Conservation (phyloP, 2,888 invertebrate genomes). For the Dastarcus helophoroides region DNA sequence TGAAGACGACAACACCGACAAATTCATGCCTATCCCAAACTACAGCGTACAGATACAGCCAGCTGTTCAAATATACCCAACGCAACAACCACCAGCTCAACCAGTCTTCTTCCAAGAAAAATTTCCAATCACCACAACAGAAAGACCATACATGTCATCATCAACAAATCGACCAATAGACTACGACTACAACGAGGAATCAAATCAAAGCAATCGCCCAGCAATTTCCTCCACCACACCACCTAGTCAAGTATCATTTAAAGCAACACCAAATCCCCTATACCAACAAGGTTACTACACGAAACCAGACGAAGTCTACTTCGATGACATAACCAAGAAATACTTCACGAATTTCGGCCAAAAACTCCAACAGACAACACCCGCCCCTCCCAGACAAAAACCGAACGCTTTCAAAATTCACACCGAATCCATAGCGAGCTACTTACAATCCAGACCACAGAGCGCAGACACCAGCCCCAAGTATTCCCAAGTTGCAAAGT, state of each 20-base stretch:
- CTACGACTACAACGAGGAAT: conserved; percentile 40
- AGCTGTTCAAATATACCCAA: conserved; percentile 18
- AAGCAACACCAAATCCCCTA: conserved; percentile 39
- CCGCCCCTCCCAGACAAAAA: conserved; percentile 37
- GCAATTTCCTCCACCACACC: conserved; percentile 22
- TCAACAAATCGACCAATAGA: conserved; percentile 40
- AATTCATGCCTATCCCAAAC: conserved; percentile 26
- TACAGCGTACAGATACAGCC: conserved; percentile 35
- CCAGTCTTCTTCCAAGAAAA: conserved; percentile 18
- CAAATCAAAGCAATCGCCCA: conserved; percentile 26
- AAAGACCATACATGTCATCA: conserved; percentile 39
- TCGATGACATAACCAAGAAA: conserved; percentile 60
- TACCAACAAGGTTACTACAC: conserved; percentile 48
- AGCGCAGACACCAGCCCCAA: conserved; percentile 10
- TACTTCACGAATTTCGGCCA: conserved; percentile 65
- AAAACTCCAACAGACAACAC: conserved; percentile 45
- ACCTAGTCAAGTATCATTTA: conserved; percentile 26
- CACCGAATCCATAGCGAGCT: too few relatives aligned
- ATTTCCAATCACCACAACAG: conserved; percentile 12
- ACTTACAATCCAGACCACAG: too few relatives aligned
- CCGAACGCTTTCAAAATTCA: conserved; percentile 7
- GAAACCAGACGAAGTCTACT: conserved; percentile 54
- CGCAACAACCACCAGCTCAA: conserved; percentile 5
- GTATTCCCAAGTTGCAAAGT: conserved; percentile 22
- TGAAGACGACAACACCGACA: conserved; percentile 12